Evolutionary conservation across 2,888 invertebrate genomes (phyloP), one percentile per base, ranked within the genome.

Genomic region (Thumatha senex): DNA sequence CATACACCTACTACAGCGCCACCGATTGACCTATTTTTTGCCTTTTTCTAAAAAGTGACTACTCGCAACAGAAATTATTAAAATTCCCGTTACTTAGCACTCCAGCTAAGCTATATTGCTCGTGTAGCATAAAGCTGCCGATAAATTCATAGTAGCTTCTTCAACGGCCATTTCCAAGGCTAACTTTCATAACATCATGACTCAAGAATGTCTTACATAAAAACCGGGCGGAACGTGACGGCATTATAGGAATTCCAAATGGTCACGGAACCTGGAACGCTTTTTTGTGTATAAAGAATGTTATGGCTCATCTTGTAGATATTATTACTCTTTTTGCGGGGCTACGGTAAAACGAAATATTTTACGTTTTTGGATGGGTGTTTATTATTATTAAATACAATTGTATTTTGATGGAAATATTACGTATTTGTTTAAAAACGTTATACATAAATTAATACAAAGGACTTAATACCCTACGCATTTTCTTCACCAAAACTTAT

Each of bases 241-340:
- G 50, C 53, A 58, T 68, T 48, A 52, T 54, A 58, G 42, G 54
- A 54, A 65, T 68, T 65, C 64, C 49, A 53, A 53, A 68, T 63
- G 55, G 54, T 36, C 58, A 40, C 40, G 44, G 40, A 49, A 54
- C 59, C 41, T 45, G 52, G 54, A 67, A 63, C 59, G 63, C 40
- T 61, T 51, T 48, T 43, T 44, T 52, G 50, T 46, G 43, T 40
- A 47, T 52, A 52, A 14, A 43, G 31, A 67, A 54, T 67, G 48
- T 54, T 54, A 51, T 52, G 51, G 46, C 47, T 53, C 38, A 29
- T 30, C 35, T 41, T 48, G 15, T 12, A 11, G 15, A 30, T 11
- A 46, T 38, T 24, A 18, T 38, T 12, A 7, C 4, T 31, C 10
- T n/a, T 14, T 12, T 4, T 18, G 11, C 7, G n/a, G 31, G 18